Evolutionary conservation across 2,113 vertebrate species (phyloP), one percentile per base, ranked within the genome.

Genomic region (Cyrtonyx montezumae): DNA sequence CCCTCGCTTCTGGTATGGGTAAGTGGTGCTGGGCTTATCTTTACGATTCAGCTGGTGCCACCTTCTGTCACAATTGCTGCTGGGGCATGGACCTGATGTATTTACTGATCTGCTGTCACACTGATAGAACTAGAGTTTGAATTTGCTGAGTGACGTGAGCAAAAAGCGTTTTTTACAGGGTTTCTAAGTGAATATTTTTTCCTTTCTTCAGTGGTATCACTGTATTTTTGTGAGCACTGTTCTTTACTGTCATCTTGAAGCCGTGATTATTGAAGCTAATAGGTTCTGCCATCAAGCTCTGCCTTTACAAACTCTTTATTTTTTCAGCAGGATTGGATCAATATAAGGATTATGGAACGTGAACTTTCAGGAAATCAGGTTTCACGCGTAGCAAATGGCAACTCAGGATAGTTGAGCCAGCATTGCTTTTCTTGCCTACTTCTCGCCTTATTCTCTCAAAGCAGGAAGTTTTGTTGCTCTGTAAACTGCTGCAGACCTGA

Each of bases 1-100:
- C 95, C 99, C 99, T 11, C 99, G 99, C 97, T 99, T 98, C 98
- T 99, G 99, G 98, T 99, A 99, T 20, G 99, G 99, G 99, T 99
- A 97, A 99, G 99, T 99, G 97, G 30, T 81, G 22, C 70, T 97
- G 84, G 61, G 28, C 70, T 91, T 66, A 7, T 59, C 88, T 14
- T 13, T 49, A 55, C 2, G 69, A 45, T 53, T 82, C 84, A 73
- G 63, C 88, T 79, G 0, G 46, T 40, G 90, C 82, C 49, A 49
- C 88, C 66, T 80, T 69, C 45, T 30, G 61, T 61, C n/a, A 58
- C 36, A 17, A 0, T 36, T 62, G 42, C 81, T 82, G 58, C 9
- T 34, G 83, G 51, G 53, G 56, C 37, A 2, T 13, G n/a, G 36
- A 6, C 13, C 32, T 61, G 5, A 3, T 21, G 28, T 21, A 8